phyloP scores from a whole-genome alignment of 2,888 invertebrate species.

The Tridacna crocea region DNA sequence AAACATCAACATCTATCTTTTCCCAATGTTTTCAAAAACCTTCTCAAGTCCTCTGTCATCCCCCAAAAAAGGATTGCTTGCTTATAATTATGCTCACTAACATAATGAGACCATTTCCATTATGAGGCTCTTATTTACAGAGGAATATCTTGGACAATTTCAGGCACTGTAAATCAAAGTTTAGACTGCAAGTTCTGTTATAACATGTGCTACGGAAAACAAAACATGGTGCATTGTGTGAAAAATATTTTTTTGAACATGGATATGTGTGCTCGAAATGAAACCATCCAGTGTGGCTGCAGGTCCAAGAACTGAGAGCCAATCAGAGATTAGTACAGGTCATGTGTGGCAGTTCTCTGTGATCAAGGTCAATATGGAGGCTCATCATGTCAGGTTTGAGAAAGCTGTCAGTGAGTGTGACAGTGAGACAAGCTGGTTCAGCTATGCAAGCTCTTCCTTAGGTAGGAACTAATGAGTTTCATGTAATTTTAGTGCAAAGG shows the following conservation, averaged over 20 bases:
- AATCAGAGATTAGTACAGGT: conserved; percentile 30
- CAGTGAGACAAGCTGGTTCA: conserved; percentile 61
- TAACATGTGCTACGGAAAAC: no score
- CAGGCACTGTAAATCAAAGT: no score
- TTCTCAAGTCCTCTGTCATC: no score
- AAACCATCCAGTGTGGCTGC: conserved; percentile 42
- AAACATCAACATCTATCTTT: no score
- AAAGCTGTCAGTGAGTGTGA: conserved; percentile 59
- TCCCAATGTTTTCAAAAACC: neutral
- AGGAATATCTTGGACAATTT: no score
- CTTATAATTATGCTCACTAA: no score
- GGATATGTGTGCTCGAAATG: neutral
- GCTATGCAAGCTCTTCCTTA: conserved; percentile 47
- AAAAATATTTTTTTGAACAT: neutral
- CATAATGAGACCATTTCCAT: no score
- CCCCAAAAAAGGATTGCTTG: no score
- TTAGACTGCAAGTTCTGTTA: no score
- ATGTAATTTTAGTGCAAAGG: no score
- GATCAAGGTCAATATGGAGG: conserved; percentile 50
- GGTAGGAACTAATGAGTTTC: neutral
- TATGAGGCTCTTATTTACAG: no score
- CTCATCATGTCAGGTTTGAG: conserved; percentile 58
- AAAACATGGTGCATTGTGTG: no score
- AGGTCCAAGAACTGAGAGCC: conserved; percentile 5
- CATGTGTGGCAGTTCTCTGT: conserved; percentile 48